Evolutionary conservation across 2,113 vertebrate genomes (phyloP).

Genomic region (Orthonyx spaldingii): DNA sequence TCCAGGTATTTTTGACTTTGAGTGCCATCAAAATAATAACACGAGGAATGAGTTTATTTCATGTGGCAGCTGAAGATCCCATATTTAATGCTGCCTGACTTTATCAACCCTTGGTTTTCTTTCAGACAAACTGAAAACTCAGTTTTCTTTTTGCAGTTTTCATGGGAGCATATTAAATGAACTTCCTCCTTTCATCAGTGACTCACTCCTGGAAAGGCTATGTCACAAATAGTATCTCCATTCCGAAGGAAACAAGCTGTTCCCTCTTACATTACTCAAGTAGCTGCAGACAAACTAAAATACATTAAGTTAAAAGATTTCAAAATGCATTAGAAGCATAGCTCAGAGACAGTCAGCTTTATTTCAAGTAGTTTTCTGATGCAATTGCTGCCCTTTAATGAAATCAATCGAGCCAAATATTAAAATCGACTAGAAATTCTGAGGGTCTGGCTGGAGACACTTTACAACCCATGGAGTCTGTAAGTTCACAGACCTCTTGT

Average conservation of each 20-base stretch:
- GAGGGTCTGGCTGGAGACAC: background rate
- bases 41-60: background rate
- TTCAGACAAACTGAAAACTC: background rate
- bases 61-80: background rate
- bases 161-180: background rate
- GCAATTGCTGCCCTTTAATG: background rate
- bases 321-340: conserved; percentile 11
- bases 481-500: background rate
- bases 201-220: conserved; percentile 22
- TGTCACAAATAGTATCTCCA: conserved; percentile 10
- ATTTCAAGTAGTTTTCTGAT: background rate
- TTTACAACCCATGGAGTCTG: background rate
- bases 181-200: conserved; percentile 7
- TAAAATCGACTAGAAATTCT: background rate
- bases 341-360: background rate
- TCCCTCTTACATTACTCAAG: conserved; percentile 23
- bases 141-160: background rate
- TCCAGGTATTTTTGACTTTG: background rate
- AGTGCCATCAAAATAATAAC: background rate
- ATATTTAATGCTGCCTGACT: background rate
- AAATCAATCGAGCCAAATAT: background rate
- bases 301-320: conserved; percentile 19
- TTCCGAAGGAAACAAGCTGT: conserved; percentile 19
- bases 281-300: conserved; percentile 23
- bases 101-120: background rate